Percentiles rank a stretch among this genome's conserved stretches.
phyloP scores from a whole-genome alignment of 2,113 vertebrate species.

The Propithecus coquereli region DNA sequence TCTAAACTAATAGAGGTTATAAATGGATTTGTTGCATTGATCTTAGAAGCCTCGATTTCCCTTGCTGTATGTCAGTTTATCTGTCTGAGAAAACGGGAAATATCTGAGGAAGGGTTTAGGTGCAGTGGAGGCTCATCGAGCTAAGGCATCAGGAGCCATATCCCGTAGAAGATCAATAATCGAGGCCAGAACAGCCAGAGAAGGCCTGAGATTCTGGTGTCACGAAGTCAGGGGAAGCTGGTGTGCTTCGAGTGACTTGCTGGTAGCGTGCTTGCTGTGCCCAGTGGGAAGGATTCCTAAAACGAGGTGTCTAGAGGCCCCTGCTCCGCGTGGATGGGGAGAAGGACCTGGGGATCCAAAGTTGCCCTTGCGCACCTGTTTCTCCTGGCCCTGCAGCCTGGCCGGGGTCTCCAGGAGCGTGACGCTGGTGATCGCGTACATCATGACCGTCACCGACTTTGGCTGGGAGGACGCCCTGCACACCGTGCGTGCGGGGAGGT shows the following conservation, averaged over 20 bases:
- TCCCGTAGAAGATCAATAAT: neutral
- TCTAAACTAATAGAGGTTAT: neutral
- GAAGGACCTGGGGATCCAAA: too few relatives aligned
- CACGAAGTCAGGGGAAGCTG: neutral
- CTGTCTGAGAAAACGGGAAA: neutral
- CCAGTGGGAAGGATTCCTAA: neutral
- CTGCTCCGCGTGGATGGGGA: neutral
- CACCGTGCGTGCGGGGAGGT: slow-evolving; percentile 88
- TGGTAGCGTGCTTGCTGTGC: neutral
- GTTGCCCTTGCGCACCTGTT: neutral
- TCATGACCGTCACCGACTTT: slow-evolving; percentile 94
- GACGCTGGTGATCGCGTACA: slow-evolving; percentile 94
- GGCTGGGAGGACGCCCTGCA: slow-evolving; percentile 94
- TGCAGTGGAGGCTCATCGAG: neutral
- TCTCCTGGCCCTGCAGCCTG: slow-evolving; percentile 82
- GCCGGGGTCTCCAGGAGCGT: slow-evolving; percentile 97
- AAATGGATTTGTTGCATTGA: neutral
- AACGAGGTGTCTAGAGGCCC: neutral
- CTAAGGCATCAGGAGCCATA: neutral
- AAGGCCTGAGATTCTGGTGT: neutral
- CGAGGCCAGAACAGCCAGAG: neutral
- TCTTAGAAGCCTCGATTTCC: neutral
- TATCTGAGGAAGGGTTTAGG: neutral
- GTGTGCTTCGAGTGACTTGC: rapidly evolving
- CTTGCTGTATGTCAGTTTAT: neutral